Percentiles rank a stretch among this genome's conserved stretches.
These are phyloP conservation scores for Actenoides hombroni DNA, from an alignment of 2,113 vertebrate genomes.

Conservation along the genomic window DNA sequence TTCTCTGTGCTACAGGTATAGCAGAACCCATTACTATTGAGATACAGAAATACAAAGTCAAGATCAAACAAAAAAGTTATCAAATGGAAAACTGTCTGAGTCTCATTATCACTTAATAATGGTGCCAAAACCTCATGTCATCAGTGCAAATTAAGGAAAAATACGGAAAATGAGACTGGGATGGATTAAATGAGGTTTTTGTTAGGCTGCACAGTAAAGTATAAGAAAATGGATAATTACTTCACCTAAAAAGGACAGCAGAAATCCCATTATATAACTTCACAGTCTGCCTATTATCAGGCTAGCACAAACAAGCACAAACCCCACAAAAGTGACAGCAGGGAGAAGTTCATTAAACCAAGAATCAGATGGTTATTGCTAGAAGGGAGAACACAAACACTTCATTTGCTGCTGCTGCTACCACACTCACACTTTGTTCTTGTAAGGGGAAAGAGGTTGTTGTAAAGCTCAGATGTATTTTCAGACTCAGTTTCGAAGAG, in stretches of 20 bases:
- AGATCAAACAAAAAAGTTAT: conserved; percentile 55
- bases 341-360: not conserved
- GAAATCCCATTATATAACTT: not conserved
- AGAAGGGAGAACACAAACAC: not conserved
- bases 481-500: not conserved
- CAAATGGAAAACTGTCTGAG: conserved; percentile 1
- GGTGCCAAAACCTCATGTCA: conserved; percentile 28
- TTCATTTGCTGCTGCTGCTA: not conserved
- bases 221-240: conserved; percentile 15
- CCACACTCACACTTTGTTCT: rapidly evolving
- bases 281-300: not conserved
- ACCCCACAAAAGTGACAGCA: not conserved
- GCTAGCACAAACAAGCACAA: conserved; percentile 23
- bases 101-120: conserved; percentile 65
- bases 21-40: not conserved
- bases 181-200: not conserved
- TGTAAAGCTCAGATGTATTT: not conserved
- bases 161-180: not conserved
- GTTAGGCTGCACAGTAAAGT: not conserved
- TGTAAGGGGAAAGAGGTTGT: not conserved
- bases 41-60: not conserved
- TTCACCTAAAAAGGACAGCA: conserved; percentile 7
- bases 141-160: conserved; percentile 22
- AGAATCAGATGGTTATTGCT: not conserved
- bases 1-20: not conserved